These are phyloP conservation scores for Schizothorax lantsangensis DNA, from an alignment of 2,797 vertebrate genomes.

Conservation along the genomic window DNA sequence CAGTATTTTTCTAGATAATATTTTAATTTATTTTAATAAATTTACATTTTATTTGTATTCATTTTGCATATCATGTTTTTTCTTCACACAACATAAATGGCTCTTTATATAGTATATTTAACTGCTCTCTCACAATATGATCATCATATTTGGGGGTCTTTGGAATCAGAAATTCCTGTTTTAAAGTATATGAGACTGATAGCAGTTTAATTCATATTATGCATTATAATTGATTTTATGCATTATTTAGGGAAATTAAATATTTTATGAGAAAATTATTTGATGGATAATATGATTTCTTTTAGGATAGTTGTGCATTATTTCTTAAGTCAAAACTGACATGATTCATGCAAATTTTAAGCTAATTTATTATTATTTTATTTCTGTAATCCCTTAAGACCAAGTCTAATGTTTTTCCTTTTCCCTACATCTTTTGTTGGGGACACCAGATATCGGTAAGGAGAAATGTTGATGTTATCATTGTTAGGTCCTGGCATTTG, in stretches of 20 bases:
- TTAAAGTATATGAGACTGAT: background rate
- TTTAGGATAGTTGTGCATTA: background rate
- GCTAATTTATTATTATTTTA: background rate
- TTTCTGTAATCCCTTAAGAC: background rate
- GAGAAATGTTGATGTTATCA: conserved; percentile 37
- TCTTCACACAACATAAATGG: background rate
- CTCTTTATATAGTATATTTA: background rate
- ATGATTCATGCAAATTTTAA: background rate
- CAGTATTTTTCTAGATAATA: background rate
- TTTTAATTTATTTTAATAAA: background rate
- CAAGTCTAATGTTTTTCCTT: conserved; percentile 47
- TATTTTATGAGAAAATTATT: background rate
- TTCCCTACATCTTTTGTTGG: conserved; percentile 52
- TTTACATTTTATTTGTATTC: background rate
- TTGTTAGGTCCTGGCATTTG: conserved; percentile 10
- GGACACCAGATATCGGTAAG: conserved; percentile 64
- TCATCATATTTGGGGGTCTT: background rate
- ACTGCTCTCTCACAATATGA: background rate
- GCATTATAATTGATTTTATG: background rate
- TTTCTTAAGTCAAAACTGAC: background rate
- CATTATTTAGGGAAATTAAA: background rate
- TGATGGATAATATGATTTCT: background rate
- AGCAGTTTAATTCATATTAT: background rate
- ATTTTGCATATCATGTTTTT: background rate
- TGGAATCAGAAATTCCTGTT: too few relatives aligned